These are phyloP conservation scores for Carduelis carduelis DNA, from an alignment of 2,797 vertebrate genomes.

Conservation along the genomic window DNA sequence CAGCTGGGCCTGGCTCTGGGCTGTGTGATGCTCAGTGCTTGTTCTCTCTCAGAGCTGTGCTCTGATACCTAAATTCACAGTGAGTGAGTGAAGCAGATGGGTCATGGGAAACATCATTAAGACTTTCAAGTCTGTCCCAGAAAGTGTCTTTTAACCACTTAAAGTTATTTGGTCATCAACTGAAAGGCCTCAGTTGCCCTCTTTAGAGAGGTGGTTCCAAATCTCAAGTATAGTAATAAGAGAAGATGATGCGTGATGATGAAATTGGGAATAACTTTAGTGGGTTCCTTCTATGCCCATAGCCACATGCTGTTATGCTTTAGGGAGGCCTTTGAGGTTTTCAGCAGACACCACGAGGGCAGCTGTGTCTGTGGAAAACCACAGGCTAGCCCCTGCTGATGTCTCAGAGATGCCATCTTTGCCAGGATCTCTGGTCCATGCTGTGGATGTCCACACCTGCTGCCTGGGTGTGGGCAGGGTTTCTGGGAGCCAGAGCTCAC, in stretches of 20 bases:
- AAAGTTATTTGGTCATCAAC: not conserved
- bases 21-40: not conserved
- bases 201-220: not conserved
- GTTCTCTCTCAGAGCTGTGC: not conserved
- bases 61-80: rapidly evolving
- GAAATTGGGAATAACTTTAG: not conserved
- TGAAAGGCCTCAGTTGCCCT: not conserved
- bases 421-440: rapidly evolving
- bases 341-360: rapidly evolving
- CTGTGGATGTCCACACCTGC: not conserved
- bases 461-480: rapidly evolving
- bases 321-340: not conserved
- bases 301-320: not conserved
- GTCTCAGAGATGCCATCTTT: rapidly evolving
- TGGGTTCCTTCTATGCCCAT: not conserved
- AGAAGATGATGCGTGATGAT: not conserved
- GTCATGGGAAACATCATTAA: not conserved
- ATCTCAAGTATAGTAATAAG: not conserved
- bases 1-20: not conserved
- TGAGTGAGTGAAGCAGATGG: not conserved
- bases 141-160: not conserved
- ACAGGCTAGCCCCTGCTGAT: not conserved
- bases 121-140: not conserved
- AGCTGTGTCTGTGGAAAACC: not conserved
- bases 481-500: not conserved